These are phyloP conservation scores for Polyommatus icarus DNA, from an alignment of 2,888 invertebrate species.

Conservation along the genomic window DNA sequence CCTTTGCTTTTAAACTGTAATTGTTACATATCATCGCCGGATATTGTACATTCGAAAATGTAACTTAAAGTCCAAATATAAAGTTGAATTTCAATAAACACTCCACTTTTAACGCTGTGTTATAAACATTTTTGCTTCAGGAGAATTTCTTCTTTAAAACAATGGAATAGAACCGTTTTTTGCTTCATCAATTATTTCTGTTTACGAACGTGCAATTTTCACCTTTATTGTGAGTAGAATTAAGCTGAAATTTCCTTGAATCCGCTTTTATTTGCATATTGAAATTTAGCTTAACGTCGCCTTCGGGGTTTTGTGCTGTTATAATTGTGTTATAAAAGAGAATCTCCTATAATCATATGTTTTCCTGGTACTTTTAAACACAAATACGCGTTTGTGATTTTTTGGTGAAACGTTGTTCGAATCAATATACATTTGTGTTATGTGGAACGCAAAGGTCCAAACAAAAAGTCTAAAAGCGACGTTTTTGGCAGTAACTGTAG, in stretches of 20 bases:
- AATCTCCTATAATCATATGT: constrained; percentile 21
- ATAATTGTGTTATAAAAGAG: constrained; percentile 24
- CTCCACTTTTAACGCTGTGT: background rate
- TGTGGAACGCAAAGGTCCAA: too few species aligned
- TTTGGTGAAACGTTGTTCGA: background rate
- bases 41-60: constrained; percentile 10
- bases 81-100: constrained; percentile 12
- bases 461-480: background rate
- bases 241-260: constrained; percentile 2
- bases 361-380: constrained; percentile 3
- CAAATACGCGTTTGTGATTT: background rate
- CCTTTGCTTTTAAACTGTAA: constrained; percentile 22
- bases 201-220: constrained; percentile 18
- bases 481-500: background rate
- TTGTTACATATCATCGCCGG: background rate
- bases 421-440: background rate
- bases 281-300: constrained; percentile 27
- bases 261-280: background rate
- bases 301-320: constrained; percentile 18
- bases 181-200: background rate
- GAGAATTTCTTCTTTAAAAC: constrained; percentile 4
- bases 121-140: background rate
- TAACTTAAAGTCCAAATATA: constrained; percentile 9
- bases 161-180: constrained; percentile 25
- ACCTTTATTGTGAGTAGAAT: background rate